Evolutionary conservation across 2,797 vertebrate genomes (phyloP).

Genomic region (Propithecus deckenii): DNA sequence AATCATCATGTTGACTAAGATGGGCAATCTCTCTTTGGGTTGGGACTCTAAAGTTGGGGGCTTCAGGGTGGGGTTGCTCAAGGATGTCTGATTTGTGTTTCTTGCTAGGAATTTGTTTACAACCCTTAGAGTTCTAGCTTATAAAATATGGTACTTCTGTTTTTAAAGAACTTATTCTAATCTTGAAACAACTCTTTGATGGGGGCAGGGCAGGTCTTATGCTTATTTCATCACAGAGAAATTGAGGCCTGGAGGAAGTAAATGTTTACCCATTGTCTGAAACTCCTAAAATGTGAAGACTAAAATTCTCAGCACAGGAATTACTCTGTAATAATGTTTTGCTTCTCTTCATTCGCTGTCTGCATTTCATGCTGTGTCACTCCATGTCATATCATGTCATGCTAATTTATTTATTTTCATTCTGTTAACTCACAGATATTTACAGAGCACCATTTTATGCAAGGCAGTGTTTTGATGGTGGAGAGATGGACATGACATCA

Average conservation of each 20-base stretch:
- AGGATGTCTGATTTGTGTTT: not conserved
- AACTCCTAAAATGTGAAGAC: not conserved
- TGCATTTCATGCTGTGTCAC: not conserved
- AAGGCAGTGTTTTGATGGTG: not conserved
- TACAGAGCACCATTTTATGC: not conserved
- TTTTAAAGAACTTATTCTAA: not conserved
- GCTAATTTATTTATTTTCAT: not conserved
- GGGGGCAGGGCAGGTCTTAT: not conserved
- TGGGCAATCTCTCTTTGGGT: not conserved
- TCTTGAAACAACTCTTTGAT: not conserved
- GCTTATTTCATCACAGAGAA: not conserved
- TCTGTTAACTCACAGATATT: not conserved
- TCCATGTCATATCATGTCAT: not conserved
- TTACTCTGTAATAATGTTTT: not conserved
- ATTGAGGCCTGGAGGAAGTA: not conserved
- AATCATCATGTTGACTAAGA: not conserved
- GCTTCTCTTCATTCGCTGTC: not conserved
- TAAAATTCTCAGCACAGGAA: not conserved
- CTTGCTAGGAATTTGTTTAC: not conserved
- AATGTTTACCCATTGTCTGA: not conserved
- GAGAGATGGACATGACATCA: not conserved
- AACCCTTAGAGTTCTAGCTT: not conserved
- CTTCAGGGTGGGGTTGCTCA: not conserved
- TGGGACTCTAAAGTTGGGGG: not conserved
- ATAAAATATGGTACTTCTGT: not conserved